Conservation (phyloP, 2,797 vertebrate genomes). For the Pseudopleuronectes americanus region DNA sequence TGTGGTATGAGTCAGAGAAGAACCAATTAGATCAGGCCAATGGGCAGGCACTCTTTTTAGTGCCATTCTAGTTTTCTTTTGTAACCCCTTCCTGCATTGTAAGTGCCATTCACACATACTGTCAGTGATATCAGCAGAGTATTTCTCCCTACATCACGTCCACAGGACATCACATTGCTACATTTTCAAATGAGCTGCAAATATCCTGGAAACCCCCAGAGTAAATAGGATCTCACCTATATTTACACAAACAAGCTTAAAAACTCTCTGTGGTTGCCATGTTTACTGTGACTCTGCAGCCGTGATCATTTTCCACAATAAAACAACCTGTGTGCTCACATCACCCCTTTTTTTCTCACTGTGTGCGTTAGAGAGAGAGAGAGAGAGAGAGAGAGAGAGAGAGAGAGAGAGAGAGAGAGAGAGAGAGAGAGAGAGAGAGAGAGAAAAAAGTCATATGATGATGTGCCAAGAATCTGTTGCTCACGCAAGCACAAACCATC, state of each 20-base stretch:
- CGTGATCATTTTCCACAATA: conserved; percentile 46
- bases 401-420: too few relatives aligned
- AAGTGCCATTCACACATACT: neutral
- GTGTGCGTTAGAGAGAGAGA: conserved; percentile 15
- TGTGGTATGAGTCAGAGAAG: too few relatives aligned
- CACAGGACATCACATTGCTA: conserved; percentile 10
- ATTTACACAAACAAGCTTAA: conserved; percentile 45
- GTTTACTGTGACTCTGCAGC: conserved; percentile 57
- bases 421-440: conserved; percentile 21
- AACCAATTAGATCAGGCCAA: too few relatives aligned
- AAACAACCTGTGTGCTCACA: conserved; percentile 41
- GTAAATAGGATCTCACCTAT: conserved; percentile 39
- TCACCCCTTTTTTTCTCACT: conserved; percentile 34
- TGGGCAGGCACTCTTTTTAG: too few relatives aligned
- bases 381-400: too few relatives aligned
- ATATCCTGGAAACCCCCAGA: conserved; percentile 34
- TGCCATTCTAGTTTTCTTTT: too few relatives aligned
- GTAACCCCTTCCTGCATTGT: too few relatives aligned
- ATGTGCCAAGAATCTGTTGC: conserved; percentile 48
- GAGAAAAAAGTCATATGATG: conserved; percentile 61
- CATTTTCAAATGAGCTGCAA: conserved; percentile 37
- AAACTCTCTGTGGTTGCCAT: conserved; percentile 44
- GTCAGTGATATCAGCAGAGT: conserved; percentile 24
- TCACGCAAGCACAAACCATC: conserved; percentile 45
- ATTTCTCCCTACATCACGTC: conserved; percentile 28